Conservation (phyloP, 2,113 vertebrate species). For the Henicopernis longicauda region DNA sequence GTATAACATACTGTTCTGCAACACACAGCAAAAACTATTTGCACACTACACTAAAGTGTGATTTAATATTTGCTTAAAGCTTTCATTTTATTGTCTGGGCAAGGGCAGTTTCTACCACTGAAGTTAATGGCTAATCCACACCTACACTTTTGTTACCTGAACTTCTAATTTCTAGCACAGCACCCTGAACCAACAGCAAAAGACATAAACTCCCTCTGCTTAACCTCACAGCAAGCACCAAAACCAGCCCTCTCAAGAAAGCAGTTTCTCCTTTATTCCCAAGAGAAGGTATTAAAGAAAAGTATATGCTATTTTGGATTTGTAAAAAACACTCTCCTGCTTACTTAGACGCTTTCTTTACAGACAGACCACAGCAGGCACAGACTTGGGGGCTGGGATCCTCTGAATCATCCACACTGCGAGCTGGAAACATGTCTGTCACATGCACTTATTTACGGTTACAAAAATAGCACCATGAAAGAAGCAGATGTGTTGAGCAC, state of each 20-base stretch:
- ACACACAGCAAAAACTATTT: slow-evolving; percentile 56
- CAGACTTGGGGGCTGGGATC: slow-evolving; percentile 6
- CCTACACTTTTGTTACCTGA: slow-evolving; percentile 8
- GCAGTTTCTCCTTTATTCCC: neutral
- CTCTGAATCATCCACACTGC: slow-evolving; percentile 23
- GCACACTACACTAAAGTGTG: slow-evolving; percentile 4
- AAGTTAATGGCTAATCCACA: slow-evolving; percentile 56
- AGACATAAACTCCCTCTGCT: neutral
- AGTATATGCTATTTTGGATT: neutral
- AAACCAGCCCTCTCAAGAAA: neutral
- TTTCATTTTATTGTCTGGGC: slow-evolving; percentile 54
- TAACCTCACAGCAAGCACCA: neutral
- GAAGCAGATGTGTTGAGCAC: slow-evolving; percentile 37
- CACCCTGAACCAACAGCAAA: neutral
- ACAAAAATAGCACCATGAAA: slow-evolving; percentile 56
- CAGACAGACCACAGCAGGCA: neutral
- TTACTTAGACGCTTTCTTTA: neutral
- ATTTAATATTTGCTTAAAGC: slow-evolving; percentile 62
- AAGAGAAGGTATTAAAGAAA: neutral
- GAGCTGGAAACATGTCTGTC: slow-evolving; percentile 46
- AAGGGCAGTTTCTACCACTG: slow-evolving; percentile 35
- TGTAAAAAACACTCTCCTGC: neutral
- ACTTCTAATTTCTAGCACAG: neutral
- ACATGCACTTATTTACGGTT: slow-evolving; percentile 44
- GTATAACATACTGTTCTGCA: slow-evolving; percentile 48